Percentiles rank a stretch among this genome's conserved stretches.
These are phyloP conservation scores for Limenitis camilla DNA, from an alignment of 2,888 invertebrate species.

Conservation along the genomic window DNA sequence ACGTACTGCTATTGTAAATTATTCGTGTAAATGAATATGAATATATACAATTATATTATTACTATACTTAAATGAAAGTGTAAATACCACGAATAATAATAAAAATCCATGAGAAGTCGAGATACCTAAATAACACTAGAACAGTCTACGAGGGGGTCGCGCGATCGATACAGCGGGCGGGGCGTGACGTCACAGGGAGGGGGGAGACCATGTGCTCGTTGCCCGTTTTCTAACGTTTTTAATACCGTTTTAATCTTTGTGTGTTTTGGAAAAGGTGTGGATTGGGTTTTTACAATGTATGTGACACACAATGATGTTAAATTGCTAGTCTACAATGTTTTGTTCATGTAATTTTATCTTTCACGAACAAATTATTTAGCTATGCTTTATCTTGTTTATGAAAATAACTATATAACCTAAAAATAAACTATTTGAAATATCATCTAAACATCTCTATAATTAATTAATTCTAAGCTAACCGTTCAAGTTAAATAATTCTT, in stretches of 20 bases:
- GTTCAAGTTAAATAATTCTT: too few relatives aligned
- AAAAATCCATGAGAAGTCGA: slow-evolving; percentile 44
- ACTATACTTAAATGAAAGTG: background rate
- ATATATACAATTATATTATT: too few relatives aligned
- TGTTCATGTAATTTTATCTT: too few relatives aligned
- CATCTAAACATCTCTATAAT: too few relatives aligned
- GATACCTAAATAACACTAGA: slow-evolving; percentile 37
- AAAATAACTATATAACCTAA: too few relatives aligned
- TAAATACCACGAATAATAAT: slow-evolving; percentile 10
- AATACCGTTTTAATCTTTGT: slow-evolving; percentile 17
- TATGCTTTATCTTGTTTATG: too few relatives aligned
- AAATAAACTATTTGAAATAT: too few relatives aligned
- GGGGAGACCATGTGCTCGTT: slow-evolving; percentile 36
- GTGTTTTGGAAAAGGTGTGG: slow-evolving; percentile 9
- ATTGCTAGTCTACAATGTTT: background rate
- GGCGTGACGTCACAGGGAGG: slow-evolving; percentile 56
- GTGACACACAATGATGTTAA: background rate
- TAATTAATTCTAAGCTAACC: too few relatives aligned
- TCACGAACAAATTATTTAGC: too few relatives aligned
- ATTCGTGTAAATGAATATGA: too few relatives aligned
- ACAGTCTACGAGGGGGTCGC: slow-evolving; percentile 30
- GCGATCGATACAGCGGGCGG: slow-evolving; percentile 54
- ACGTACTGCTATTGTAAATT: too few relatives aligned
- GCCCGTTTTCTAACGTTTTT: slow-evolving; percentile 21
- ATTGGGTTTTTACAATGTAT: slow-evolving; percentile 1